Conservation (phyloP, 2,113 vertebrate genomes). For the Entelurus aequoreus region DNA sequence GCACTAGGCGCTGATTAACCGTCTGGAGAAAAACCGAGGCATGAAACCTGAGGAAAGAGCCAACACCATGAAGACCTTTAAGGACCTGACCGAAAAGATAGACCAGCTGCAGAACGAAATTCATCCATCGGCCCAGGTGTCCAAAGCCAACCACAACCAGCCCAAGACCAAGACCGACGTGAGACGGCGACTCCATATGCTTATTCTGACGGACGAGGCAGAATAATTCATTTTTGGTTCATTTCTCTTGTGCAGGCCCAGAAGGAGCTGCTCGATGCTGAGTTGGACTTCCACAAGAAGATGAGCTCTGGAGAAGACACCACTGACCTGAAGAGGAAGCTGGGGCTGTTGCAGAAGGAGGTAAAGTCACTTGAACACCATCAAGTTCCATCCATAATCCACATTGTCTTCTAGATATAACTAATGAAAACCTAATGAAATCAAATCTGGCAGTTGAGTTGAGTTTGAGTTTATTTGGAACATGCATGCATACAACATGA, state of each 20-base stretch:
- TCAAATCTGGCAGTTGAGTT: too few relatives aligned
- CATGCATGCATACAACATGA: too few relatives aligned
- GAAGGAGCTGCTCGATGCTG: slow-evolving; percentile 91
- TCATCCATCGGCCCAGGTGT: slow-evolving; percentile 71
- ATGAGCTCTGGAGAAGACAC: slow-evolving; percentile 94
- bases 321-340: slow-evolving; percentile 90
- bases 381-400: too few relatives aligned
- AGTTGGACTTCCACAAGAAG: slow-evolving; percentile 93
- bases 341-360: slow-evolving; percentile 90
- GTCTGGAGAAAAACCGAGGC: slow-evolving; percentile 89
- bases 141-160: slow-evolving; percentile 72
- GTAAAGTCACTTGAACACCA: slow-evolving; percentile 55
- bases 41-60: slow-evolving; percentile 95
- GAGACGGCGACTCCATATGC: slow-evolving; percentile 25
- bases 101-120: slow-evolving; percentile 91
- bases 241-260: slow-evolving; percentile 75
- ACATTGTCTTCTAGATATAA: too few relatives aligned
- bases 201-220: neutral
- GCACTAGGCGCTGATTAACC: slow-evolving; percentile 87
- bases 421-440: too few relatives aligned
- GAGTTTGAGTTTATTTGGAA: too few relatives aligned
- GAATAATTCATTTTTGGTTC: neutral
- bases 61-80: slow-evolving; percentile 94
- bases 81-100: slow-evolving; percentile 91
- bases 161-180: slow-evolving; percentile 91